These are phyloP conservation scores for Mycetomoellerius zeteki DNA, from an alignment of 1,140 invertebrate genomes.

Conservation along the genomic window DNA sequence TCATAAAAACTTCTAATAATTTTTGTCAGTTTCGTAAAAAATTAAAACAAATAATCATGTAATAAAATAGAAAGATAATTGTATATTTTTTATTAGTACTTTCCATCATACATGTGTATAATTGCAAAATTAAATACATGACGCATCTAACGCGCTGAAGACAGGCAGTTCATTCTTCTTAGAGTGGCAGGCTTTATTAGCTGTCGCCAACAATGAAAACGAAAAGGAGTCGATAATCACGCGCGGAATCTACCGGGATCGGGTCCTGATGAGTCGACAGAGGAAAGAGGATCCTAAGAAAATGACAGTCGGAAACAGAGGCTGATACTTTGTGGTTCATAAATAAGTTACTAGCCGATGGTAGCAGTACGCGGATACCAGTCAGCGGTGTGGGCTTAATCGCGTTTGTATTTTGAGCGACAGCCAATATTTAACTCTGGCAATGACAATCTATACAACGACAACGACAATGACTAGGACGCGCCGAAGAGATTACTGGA, in stretches of 20 bases:
- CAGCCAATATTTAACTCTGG: constrained; percentile 81
- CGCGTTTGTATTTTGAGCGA: constrained; percentile 79
- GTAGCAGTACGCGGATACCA: constrained; percentile 18
- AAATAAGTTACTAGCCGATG: constrained; percentile 79
- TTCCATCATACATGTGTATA: neutral
- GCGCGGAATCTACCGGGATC: neutral
- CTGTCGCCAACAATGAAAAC: constrained; percentile 74
- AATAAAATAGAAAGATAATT: neutral
- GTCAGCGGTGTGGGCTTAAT: constrained; percentile 26
- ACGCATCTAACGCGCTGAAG: neutral
- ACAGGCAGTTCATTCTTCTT: neutral
- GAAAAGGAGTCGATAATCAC: constrained; percentile 32
- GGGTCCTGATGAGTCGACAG: neutral
- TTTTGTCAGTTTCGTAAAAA: neutral
- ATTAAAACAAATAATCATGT: neutral
- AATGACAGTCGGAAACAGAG: constrained; percentile 41
- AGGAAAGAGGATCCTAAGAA: constrained; percentile 19
- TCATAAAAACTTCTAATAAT: neutral
- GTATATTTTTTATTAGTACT: neutral
- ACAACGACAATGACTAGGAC: constrained; percentile 23
- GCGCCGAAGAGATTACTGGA: constrained; percentile 18
- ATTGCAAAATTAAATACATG: constrained; percentile 19
- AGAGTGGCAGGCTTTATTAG: neutral
- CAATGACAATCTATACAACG: constrained; percentile 46
- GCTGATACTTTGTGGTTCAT: constrained; percentile 79